Conservation (phyloP, 2,888 invertebrate species). For the Sphaeridia pumilis region DNA sequence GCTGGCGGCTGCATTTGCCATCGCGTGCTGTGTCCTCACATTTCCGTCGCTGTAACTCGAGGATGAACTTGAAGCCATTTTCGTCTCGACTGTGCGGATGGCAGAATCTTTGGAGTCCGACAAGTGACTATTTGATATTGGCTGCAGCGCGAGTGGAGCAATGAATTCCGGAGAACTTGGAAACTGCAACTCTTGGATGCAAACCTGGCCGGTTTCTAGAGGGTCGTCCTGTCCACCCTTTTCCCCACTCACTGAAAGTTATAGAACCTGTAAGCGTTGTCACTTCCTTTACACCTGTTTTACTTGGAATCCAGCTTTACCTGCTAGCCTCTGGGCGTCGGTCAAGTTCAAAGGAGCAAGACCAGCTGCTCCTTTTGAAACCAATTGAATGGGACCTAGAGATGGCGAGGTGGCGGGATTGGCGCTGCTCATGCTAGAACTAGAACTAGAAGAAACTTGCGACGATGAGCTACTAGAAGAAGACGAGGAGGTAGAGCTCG, state of each 20-base stretch:
- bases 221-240: slow-evolving; percentile 28
- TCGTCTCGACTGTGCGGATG: slow-evolving; percentile 56
- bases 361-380: slow-evolving; percentile 9
- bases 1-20: slow-evolving; percentile 58
- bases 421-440: slow-evolving; percentile 18
- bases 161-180: slow-evolving; percentile 23
- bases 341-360: slow-evolving; percentile 30
- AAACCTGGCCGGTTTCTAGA: slow-evolving; percentile 34
- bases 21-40: slow-evolving; percentile 64
- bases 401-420: slow-evolving; percentile 8
- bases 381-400: slow-evolving; percentile 7
- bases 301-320: no score
- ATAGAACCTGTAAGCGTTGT: no score
- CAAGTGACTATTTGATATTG: neutral
- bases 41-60: slow-evolving; percentile 67
- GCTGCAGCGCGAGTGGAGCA: neutral
- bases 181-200: slow-evolving; percentile 34
- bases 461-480: slow-evolving; percentile 17
- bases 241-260: slow-evolving; percentile 17
- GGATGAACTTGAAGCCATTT: slow-evolving; percentile 62
- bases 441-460: slow-evolving; percentile 7
- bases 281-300: no score
- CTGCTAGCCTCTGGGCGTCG: slow-evolving; percentile 22
- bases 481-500: slow-evolving; percentile 33
- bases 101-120: neutral